These are phyloP conservation scores for Drosophila kepulauana DNA, from an alignment of 1,140 invertebrate species.

Conservation along the genomic window DNA sequence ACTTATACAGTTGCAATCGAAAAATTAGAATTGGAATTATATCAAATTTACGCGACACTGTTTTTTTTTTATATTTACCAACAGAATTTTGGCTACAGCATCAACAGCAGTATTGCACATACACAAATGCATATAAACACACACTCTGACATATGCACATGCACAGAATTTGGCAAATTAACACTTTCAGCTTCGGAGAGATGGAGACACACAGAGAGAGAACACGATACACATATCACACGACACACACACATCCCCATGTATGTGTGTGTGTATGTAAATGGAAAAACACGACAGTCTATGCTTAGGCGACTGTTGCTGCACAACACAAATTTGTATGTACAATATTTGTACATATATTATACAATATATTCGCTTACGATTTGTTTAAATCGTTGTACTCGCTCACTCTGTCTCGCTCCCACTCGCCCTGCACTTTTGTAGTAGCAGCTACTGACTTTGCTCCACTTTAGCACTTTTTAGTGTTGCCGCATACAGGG, in stretches of 20 bases:
- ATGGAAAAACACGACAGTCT: constrained; percentile 18
- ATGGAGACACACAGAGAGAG: constrained; percentile 9
- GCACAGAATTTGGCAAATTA: constrained; percentile 68
- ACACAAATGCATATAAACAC: constrained; percentile 1
- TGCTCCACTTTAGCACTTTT: constrained; percentile 11
- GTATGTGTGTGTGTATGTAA: constrained; percentile 25
- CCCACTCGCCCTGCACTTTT: not conserved
- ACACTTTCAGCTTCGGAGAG: constrained; percentile 54
- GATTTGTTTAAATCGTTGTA: constrained; percentile 32
- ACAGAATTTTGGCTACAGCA: constrained; percentile 30
- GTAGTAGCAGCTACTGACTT: constrained; percentile 25
- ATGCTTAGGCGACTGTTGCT: constrained; percentile 16
- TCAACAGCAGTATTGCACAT: constrained; percentile 32
- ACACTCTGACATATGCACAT: constrained; percentile 9
- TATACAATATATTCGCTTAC: constrained; percentile 28
- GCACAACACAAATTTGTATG: constrained; percentile 10
- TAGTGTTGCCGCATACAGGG: constrained; percentile 40
- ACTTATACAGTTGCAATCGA: constrained; percentile 6
- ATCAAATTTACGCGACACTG: constrained; percentile 20
- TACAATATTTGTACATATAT: constrained; percentile 11
- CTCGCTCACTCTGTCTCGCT: constrained; percentile 8
- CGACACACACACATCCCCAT: not conserved
- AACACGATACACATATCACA: constrained; percentile 26
- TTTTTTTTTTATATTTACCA: constrained; percentile 43
- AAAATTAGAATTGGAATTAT: constrained; percentile 20